phyloP scores from a whole-genome alignment of 2,113 vertebrate species.

The Urocitellus parryii region DNA sequence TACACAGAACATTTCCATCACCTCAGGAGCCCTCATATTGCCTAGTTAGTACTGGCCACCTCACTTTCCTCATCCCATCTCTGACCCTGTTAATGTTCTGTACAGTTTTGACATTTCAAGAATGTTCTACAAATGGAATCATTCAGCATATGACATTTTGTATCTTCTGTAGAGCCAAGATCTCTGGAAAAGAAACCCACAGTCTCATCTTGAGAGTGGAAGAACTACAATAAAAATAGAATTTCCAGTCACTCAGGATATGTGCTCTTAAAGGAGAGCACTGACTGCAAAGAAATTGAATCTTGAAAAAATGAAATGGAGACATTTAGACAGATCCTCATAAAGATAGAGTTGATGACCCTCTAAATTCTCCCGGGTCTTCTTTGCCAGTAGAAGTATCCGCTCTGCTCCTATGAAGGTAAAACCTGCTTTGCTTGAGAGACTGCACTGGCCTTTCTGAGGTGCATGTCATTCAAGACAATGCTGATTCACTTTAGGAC shows the following conservation, averaged over 20 bases:
- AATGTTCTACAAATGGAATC: not conserved
- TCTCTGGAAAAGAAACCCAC: not conserved
- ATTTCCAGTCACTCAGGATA: not conserved
- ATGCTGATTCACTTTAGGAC: not conserved
- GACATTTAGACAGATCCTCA: too few relatives aligned
- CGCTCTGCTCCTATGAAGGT: accelerated
- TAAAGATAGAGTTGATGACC: accelerated
- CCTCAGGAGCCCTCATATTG: too few relatives aligned
- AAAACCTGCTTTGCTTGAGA: not conserved
- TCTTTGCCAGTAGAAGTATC: not conserved
- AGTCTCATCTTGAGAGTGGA: not conserved
- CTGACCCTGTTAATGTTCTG: not conserved
- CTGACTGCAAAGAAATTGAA: not conserved
- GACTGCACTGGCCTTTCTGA: too few relatives aligned
- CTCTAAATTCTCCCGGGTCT: not conserved
- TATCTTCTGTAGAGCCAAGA: not conserved
- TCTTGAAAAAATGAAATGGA: not conserved
- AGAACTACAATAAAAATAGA: not conserved
- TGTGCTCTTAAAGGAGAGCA: not conserved
- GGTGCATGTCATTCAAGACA: not conserved
- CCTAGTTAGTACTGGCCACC: not conserved
- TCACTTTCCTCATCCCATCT: accelerated
- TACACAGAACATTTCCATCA: not conserved
- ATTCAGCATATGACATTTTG: not conserved
- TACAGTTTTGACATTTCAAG: not conserved